Conservation (phyloP, 1,140 invertebrate species). For the Diorhabda elongata region DNA sequence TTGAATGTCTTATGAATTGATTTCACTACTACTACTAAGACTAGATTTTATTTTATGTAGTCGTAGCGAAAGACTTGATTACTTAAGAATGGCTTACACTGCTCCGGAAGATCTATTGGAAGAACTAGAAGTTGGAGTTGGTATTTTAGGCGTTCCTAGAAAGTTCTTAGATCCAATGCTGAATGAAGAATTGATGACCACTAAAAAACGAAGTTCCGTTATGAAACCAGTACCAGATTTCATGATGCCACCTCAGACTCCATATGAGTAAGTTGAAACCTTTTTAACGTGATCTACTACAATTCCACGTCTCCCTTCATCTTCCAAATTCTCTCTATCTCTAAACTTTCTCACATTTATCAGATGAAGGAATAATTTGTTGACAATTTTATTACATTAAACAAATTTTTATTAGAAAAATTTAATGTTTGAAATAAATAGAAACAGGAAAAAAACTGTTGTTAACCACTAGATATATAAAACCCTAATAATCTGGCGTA, state of each 20-base stretch:
- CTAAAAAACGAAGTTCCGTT: slow-evolving; percentile 26
- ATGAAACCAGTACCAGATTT: slow-evolving; percentile 30
- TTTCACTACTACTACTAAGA: too few relatives aligned
- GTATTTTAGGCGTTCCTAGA: slow-evolving; percentile 41
- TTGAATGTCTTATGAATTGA: too few relatives aligned
- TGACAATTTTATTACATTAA: not conserved
- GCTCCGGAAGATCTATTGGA: slow-evolving; percentile 42
- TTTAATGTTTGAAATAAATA: too few relatives aligned
- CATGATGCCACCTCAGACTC: slow-evolving; percentile 21
- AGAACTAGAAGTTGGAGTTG: slow-evolving; percentile 36
- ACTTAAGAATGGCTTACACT: slow-evolving; percentile 39
- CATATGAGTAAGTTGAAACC: slow-evolving; percentile 3
- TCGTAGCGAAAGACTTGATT: slow-evolving; percentile 33
- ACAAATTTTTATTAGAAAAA: too few relatives aligned
- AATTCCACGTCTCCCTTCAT: too few relatives aligned
- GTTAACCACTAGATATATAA: too few relatives aligned
- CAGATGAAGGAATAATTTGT: not conserved
- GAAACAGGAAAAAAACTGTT: too few relatives aligned
- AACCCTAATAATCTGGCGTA: too few relatives aligned
- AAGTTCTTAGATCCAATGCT: slow-evolving; percentile 38
- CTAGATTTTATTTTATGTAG: slow-evolving; percentile 16
- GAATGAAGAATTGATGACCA: slow-evolving; percentile 35
- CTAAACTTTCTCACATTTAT: not conserved
- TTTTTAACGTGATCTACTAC: not conserved
- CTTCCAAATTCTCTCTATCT: too few relatives aligned